phyloP scores from a whole-genome alignment of 2,113 vertebrate genomes.

The Damaliscus lunatus region DNA sequence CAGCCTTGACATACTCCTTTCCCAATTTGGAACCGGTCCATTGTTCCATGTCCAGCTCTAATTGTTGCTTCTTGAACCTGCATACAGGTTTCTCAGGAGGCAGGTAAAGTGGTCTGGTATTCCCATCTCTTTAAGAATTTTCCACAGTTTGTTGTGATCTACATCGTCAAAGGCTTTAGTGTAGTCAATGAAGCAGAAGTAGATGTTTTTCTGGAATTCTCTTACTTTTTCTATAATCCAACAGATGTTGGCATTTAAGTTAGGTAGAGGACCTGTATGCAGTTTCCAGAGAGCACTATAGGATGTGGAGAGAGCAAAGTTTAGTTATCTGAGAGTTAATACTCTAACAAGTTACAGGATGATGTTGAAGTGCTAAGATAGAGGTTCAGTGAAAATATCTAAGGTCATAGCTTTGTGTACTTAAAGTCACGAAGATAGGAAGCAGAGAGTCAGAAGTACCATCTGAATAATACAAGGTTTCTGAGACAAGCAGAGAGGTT shows the following conservation, averaged over 20 bases:
- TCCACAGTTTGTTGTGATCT: background rate
- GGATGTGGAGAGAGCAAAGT: background rate
- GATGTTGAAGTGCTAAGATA: background rate
- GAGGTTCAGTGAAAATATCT: conserved; percentile 27
- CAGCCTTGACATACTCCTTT: background rate
- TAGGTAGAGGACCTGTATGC: background rate
- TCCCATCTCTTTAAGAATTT: background rate
- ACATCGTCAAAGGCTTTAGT: background rate
- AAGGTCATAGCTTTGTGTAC: conserved; percentile 49
- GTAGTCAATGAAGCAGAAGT: background rate
- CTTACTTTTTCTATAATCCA: background rate
- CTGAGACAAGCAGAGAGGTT: conserved; percentile 38
- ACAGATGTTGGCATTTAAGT: background rate
- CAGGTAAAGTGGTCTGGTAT: background rate
- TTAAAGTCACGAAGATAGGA: conserved; percentile 21
- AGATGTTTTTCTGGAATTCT: background rate
- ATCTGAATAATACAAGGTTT: conserved; percentile 35
- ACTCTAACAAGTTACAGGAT: background rate
- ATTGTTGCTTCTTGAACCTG: background rate
- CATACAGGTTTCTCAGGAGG: background rate
- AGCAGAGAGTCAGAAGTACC: conserved; percentile 1
- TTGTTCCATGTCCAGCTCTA: background rate
- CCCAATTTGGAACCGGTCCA: background rate
- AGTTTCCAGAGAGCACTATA: background rate
- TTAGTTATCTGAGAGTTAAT: conserved; percentile 3